phyloP scores from a whole-genome alignment of 2,113 vertebrate species.

The Tragelaphus imberbis region DNA sequence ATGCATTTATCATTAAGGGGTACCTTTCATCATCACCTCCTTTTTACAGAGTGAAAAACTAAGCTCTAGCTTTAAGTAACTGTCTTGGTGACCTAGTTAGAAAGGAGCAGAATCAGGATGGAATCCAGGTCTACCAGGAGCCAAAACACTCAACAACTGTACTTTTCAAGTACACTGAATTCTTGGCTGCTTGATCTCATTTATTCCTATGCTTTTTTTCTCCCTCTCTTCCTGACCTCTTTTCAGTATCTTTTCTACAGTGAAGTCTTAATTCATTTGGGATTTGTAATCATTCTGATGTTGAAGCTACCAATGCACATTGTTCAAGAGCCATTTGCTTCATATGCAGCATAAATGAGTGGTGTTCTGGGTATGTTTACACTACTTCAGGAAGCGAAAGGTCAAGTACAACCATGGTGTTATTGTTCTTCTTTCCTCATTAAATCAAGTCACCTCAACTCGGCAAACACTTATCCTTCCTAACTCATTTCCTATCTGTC shows the following conservation, averaged over 20 bases:
- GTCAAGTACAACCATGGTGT: background rate
- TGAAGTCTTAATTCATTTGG: background rate
- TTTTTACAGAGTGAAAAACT: background rate
- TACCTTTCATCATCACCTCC: background rate
- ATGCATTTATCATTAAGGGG: background rate
- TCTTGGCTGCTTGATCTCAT: background rate
- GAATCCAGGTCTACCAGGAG: background rate
- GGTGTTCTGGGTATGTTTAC: background rate
- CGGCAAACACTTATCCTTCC: background rate
- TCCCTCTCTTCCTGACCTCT: background rate
- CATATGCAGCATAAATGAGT: background rate
- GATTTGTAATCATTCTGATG: background rate
- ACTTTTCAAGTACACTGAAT: background rate
- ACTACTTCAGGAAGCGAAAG: background rate
- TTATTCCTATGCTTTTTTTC: fast-evolving
- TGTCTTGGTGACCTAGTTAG: background rate
- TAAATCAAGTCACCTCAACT: background rate
- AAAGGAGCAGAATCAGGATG: background rate
- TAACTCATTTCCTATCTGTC: background rate
- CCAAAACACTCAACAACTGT: background rate
- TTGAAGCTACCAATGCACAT: background rate
- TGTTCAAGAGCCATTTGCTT: background rate
- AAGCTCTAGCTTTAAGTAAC: background rate
- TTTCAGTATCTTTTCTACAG: background rate
- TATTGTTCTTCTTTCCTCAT: background rate